A percentile compares a stretch with the other conserved stretches of the same genome.
phyloP scores from a whole-genome alignment of 1,140 invertebrate genomes.

The Conopomorpha cramerella region DNA sequence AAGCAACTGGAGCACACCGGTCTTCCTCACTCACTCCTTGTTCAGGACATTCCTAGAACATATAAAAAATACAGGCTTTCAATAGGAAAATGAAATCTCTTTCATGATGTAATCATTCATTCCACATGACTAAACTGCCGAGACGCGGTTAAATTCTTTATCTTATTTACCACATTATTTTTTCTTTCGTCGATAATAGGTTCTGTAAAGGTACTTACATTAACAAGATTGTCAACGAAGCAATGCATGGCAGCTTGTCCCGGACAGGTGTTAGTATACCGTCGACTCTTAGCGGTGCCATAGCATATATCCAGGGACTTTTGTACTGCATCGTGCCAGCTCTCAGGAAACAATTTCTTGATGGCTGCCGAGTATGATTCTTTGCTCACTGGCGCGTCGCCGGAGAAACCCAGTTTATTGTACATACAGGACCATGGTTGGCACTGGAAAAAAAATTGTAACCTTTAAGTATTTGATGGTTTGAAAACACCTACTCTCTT shows the following conservation, averaged over 20 bases:
- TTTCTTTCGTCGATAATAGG: too few species aligned
- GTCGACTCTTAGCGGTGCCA: constrained; percentile 9
- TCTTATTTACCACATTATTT: too few species aligned
- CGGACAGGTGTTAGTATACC: constrained; percentile 30
- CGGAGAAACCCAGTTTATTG: constrained; percentile 19
- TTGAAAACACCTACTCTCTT: too few species aligned
- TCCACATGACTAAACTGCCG: too few species aligned
- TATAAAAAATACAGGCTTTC: too few species aligned
- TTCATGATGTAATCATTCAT: too few species aligned
- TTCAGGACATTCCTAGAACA: constrained; percentile 14
- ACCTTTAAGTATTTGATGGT: too few species aligned
- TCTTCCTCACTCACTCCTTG: constrained; percentile 14
- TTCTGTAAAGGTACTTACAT: constrained; percentile 22
- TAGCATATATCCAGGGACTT: constrained; percentile 20
- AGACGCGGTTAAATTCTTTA: too few species aligned
- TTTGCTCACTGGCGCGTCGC: constrained; percentile 15
- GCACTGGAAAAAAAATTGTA: constrained; percentile 20
- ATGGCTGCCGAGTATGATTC: constrained; percentile 11
- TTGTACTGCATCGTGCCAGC: constrained; percentile 17
- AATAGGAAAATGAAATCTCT: too few species aligned
- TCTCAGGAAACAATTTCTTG: constrained; percentile 10
- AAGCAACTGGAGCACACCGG: constrained; percentile 17
- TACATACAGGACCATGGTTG: constrained; percentile 31
- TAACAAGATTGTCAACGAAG: constrained; percentile 26
- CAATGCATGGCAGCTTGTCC: constrained; percentile 34